These are phyloP conservation scores for Heliconius hermathena DNA, from an alignment of 1,140 invertebrate species.

Conservation along the genomic window DNA sequence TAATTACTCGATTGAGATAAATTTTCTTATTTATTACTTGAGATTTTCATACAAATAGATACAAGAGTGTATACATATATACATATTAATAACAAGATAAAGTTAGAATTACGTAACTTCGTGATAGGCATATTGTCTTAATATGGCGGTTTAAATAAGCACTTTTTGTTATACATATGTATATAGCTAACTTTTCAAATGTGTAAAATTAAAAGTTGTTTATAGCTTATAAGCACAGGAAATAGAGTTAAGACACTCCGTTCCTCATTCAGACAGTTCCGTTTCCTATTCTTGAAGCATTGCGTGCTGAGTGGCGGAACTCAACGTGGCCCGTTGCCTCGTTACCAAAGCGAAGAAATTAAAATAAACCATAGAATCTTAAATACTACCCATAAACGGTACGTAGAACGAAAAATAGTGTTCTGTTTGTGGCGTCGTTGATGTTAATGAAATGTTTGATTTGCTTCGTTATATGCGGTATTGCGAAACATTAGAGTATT, in stretches of 20 bases:
- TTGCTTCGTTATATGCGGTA: not conserved
- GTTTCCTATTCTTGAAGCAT: too few species aligned
- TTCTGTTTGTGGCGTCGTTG: not conserved
- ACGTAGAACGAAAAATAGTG: not conserved
- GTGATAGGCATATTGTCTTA: not conserved
- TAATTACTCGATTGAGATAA: conserved; percentile 6
- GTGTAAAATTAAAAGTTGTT: too few species aligned
- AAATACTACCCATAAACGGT: not conserved
- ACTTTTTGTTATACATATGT: too few species aligned
- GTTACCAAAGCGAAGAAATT: too few species aligned
- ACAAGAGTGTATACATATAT: not conserved
- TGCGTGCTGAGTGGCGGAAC: too few species aligned
- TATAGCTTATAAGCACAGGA: too few species aligned
- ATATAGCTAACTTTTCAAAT: too few species aligned
- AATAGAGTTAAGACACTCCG: too few species aligned
- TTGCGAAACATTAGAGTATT: not conserved
- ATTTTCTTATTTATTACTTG: not conserved
- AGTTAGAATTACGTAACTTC: not conserved
- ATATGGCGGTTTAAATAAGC: too few species aligned
- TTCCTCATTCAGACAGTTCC: too few species aligned
- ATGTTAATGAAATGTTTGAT: not conserved
- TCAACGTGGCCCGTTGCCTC: too few species aligned
- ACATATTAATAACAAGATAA: not conserved
- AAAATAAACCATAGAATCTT: not conserved
- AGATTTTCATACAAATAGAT: not conserved